A percentile compares a stretch with the other conserved stretches of the same genome.
phyloP scores from a whole-genome alignment of 2,113 vertebrate genomes.

The Panthera tigris region DNA sequence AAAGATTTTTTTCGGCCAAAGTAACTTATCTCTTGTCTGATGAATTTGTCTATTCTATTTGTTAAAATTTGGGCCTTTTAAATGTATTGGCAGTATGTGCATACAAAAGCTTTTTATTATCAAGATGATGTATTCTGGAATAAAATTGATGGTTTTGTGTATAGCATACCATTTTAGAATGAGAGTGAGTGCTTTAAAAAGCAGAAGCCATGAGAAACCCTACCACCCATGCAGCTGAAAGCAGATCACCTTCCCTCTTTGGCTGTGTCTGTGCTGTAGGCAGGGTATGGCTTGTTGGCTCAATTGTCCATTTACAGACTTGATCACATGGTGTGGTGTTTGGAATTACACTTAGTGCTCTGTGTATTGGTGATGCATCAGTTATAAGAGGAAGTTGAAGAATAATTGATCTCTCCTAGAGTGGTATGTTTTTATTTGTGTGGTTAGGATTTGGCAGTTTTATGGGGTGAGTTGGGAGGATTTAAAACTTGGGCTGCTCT shows the following conservation, averaged over 20 bases:
- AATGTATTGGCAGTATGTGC: slow-evolving; percentile 73
- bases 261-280: not conserved
- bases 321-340: not conserved
- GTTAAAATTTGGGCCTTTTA: slow-evolving; percentile 81
- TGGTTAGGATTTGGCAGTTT: slow-evolving; percentile 27
- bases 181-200: slow-evolving; percentile 69
- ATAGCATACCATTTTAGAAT: slow-evolving; percentile 73
- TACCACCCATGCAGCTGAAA: not conserved
- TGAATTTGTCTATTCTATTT: slow-evolving; percentile 72
- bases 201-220: slow-evolving; percentile 63
- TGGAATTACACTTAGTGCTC: slow-evolving; percentile 30
- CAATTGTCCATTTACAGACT: not conserved
- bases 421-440: slow-evolving; percentile 51
- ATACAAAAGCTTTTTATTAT: slow-evolving; percentile 80
- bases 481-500: fast-evolving
- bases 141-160: slow-evolving; percentile 77
- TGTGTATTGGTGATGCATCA: not conserved
- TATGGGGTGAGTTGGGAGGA: not conserved
- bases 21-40: slow-evolving; percentile 81
- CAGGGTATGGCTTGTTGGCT: not conserved
- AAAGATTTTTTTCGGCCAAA: slow-evolving; percentile 81
- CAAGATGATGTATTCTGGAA: slow-evolving; percentile 79
- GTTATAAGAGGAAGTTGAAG: not conserved
- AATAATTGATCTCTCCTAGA: not conserved
- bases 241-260: not conserved